A percentile compares a stretch with the other conserved stretches of the same genome.
phyloP scores from a whole-genome alignment of 2,113 vertebrate species.

The Hemibates koningsi region DNA sequence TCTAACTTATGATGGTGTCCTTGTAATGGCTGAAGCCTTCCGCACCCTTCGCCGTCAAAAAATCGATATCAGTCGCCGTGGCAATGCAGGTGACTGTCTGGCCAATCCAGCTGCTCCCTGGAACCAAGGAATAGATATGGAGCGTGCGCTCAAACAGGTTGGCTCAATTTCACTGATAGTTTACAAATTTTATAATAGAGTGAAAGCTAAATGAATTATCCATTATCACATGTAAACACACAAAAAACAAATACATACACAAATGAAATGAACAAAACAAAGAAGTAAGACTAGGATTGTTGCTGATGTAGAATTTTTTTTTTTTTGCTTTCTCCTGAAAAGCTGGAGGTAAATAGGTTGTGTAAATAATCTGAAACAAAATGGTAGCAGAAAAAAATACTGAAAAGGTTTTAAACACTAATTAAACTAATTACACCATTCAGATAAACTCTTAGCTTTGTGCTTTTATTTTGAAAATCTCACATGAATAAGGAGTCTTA shows the following conservation, averaged over 20 bases:
- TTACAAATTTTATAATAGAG: neutral
- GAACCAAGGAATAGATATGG: constrained; percentile 99
- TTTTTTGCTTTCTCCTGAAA: neutral
- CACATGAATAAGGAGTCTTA: neutral
- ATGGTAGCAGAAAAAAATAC: neutral
- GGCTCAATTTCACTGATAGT: neutral
- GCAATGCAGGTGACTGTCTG: constrained; percentile 97
- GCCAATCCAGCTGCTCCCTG: constrained; percentile 97
- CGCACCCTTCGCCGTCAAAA: constrained; percentile 93
- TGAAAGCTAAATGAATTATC: neutral
- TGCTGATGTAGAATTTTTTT: neutral
- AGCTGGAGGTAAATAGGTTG: neutral
- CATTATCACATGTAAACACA: neutral
- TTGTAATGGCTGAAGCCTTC: constrained; percentile 98
- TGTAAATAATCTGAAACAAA: neutral
- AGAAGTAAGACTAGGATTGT: neutral
- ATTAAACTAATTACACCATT: neutral
- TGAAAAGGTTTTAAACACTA: neutral
- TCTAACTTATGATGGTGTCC: constrained; percentile 92
- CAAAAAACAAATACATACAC: neutral
- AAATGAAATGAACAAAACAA: neutral
- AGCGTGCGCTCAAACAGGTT: constrained; percentile 98
- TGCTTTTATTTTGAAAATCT: neutral
- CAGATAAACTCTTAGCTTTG: neutral
- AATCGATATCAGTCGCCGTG: constrained; percentile 95